These are phyloP conservation scores for Amphiura filiformis DNA, from an alignment of 35 echinoderm and acorn worm species.

Conservation along the genomic window DNA sequence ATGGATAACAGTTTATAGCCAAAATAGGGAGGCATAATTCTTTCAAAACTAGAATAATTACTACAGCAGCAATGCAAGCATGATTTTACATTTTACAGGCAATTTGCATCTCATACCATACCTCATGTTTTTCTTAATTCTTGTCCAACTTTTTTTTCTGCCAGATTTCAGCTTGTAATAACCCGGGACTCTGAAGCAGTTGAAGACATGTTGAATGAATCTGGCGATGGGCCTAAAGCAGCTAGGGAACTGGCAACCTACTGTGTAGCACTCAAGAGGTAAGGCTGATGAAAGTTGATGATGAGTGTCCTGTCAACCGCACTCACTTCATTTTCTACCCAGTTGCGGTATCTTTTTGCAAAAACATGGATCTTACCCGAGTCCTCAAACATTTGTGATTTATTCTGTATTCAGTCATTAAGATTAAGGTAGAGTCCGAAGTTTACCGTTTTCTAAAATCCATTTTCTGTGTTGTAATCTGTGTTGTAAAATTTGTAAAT, in stretches of 20 bases:
- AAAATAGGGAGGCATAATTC: no score
- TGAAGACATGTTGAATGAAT: slow-evolving; percentile 51
- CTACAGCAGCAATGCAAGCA: no score
- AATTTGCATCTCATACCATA: no score
- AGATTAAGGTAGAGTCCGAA: no score
- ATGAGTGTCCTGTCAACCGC: not conserved
- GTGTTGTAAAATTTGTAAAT: no score
- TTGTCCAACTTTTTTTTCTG: slow-evolving; percentile 2
- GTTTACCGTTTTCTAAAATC: no score
- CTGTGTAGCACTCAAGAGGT: slow-evolving; percentile 57
- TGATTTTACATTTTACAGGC: no score
- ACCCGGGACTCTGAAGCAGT: slow-evolving; percentile 28
- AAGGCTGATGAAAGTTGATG: not conserved
- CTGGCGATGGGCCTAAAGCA: slow-evolving; percentile 43
- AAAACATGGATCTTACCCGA: not conserved
- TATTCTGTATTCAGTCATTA: not conserved
- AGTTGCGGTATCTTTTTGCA: not conserved
- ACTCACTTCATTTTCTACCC: not conserved
- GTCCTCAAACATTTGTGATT: not conserved
- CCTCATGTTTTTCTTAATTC: no score
- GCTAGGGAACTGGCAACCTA: slow-evolving; percentile 53
- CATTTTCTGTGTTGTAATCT: no score
- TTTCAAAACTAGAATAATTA: no score
- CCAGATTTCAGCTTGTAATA: slow-evolving; percentile 51
- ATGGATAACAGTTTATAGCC: no score